Percentiles rank a stretch among this genome's conserved stretches.
Evolutionary conservation across 1,140 invertebrate genomes (phyloP).

Genomic region (Meloidogyne floridensis): DNA sequence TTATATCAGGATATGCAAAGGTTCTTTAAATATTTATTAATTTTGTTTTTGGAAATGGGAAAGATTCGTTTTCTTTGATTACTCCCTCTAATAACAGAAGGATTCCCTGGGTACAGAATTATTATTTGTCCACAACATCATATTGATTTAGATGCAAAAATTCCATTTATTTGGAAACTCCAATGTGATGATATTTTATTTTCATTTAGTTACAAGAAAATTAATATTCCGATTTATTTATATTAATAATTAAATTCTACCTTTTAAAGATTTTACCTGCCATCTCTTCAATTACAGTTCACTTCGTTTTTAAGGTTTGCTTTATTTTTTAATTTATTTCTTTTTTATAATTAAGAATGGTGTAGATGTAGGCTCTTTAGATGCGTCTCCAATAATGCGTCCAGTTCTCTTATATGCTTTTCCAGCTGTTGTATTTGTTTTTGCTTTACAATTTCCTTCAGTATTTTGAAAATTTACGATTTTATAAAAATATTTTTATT

Average conservation of each 20-base stretch:
- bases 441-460: conserved; percentile 84
- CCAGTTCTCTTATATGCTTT: conserved; percentile 67
- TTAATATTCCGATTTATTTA: neutral
- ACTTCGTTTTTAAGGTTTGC: neutral
- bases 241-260: conserved; percentile 18
- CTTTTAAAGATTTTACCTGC: conserved; percentile 13
- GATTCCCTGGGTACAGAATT: no score
- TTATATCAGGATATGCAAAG: conserved; percentile 82
- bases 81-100: no score
- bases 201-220: no score
- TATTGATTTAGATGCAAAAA: no score
- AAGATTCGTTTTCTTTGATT: no score
- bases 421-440: conserved; percentile 81
- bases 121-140: no score
- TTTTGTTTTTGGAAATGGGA: no score
- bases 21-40: conserved; percentile 65
- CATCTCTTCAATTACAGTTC: neutral
- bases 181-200: no score
- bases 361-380: conserved; percentile 49
- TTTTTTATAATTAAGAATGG: conserved; percentile 36
- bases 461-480: conserved; percentile 69
- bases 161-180: no score
- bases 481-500: conserved; percentile 43
- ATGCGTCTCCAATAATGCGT: conserved; percentile 46
- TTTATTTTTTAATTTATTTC: neutral